These are phyloP conservation scores for Opisthocomus hoazin DNA, from an alignment of 2,113 vertebrate species.

Conservation along the genomic window DNA sequence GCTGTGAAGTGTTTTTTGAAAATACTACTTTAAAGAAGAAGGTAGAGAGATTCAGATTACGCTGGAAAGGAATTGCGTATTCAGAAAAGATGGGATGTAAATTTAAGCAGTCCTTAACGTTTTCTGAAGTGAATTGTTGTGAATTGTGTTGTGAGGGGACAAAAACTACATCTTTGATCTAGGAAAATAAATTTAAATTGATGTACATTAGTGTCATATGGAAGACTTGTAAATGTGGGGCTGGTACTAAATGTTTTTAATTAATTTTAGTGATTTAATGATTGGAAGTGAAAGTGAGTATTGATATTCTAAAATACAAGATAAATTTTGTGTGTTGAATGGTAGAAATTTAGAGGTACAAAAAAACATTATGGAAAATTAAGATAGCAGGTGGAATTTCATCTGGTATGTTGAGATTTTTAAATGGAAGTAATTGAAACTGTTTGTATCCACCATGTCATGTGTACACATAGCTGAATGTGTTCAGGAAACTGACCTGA, in stretches of 20 bases:
- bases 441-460: not conserved
- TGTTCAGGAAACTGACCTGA: not conserved
- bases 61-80: not conserved
- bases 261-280: not conserved
- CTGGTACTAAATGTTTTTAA: not conserved
- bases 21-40: not conserved
- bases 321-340: not conserved
- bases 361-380: not conserved
- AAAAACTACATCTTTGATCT: not conserved
- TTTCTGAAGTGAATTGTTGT: not conserved
- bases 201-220: not conserved
- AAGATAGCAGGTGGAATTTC: not conserved
- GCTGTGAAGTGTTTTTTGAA: not conserved
- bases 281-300: not conserved
- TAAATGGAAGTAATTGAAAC: not conserved
- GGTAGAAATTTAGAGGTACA: not conserved
- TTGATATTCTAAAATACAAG: not conserved
- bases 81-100: not conserved
- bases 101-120: not conserved
- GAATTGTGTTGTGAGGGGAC: not conserved
- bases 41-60: not conserved
- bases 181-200: not conserved
- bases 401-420: not conserved
- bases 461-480: not conserved
- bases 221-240: not conserved